Evolutionary conservation across 2,113 vertebrate species (phyloP).

Genomic region (Paramormyrops kingsleyae): DNA sequence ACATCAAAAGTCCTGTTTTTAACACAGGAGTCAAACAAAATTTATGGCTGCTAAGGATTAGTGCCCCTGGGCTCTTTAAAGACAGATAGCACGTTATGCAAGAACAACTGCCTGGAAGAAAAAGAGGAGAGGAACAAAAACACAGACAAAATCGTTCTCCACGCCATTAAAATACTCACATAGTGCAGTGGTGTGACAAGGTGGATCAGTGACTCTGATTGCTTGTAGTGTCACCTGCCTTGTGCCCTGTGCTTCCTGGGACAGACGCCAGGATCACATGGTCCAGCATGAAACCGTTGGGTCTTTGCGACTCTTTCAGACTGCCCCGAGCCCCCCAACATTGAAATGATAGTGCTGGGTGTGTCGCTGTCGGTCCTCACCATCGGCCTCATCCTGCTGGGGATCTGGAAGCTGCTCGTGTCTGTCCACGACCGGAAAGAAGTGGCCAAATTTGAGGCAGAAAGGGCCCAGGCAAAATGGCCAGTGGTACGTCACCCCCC

Average conservation of each 20-base stretch:
- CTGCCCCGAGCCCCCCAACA: conserved; percentile 78
- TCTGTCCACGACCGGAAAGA: conserved; percentile 92
- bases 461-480: conserved; percentile 89
- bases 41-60: neutral
- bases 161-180: neutral
- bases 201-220: neutral
- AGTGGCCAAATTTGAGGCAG: conserved; percentile 94
- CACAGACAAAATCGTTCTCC: neutral
- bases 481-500: conserved; percentile 69
- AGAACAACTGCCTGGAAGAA: neutral
- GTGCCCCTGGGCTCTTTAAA: neutral
- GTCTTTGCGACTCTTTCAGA: conserved; percentile 54
- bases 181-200: neutral
- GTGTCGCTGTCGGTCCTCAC: conserved; percentile 83
- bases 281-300: neutral
- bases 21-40: neutral
- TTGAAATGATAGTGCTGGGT: conserved; percentile 81
- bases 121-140: neutral
- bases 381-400: conserved; percentile 79
- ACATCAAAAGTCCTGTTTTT: neutral
- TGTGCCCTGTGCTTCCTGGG: neutral
- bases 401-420: conserved; percentile 88
- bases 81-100: neutral
- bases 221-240: neutral
- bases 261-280: neutral